Conservation (phyloP, 2,797 vertebrate species). For the Phyllotis vaccarum region DNA sequence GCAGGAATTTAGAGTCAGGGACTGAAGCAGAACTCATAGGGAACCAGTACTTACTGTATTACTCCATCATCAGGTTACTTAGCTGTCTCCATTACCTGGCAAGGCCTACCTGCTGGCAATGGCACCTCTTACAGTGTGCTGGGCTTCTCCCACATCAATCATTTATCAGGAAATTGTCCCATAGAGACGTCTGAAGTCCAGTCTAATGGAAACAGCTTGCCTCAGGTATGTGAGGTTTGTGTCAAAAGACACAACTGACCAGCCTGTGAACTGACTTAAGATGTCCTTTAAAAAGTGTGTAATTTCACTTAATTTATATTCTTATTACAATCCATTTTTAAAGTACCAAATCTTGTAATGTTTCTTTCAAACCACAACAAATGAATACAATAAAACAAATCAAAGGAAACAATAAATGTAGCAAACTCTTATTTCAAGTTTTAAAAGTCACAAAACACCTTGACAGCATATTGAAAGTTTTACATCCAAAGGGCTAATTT, state of each 20-base stretch:
- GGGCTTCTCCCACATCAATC: background rate
- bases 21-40: background rate
- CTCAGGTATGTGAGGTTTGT: background rate
- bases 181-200: background rate
- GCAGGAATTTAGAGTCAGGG: background rate
- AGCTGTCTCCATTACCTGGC: background rate
- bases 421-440: background rate
- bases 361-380: background rate
- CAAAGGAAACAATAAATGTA: background rate
- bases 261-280: background rate
- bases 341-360: background rate
- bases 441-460: background rate
- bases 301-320: background rate
- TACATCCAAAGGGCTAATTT: background rate
- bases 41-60: background rate
- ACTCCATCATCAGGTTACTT: background rate
- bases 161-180: background rate
- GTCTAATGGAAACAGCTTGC: background rate
- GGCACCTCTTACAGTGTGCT: background rate
- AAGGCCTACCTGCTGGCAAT: no score
- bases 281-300: background rate
- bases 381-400: accelerated
- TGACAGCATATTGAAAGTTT: accelerated
- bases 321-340: background rate
- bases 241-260: background rate